phyloP scores from a whole-genome alignment of 2,797 vertebrate species.

The Crax fasciolata region DNA sequence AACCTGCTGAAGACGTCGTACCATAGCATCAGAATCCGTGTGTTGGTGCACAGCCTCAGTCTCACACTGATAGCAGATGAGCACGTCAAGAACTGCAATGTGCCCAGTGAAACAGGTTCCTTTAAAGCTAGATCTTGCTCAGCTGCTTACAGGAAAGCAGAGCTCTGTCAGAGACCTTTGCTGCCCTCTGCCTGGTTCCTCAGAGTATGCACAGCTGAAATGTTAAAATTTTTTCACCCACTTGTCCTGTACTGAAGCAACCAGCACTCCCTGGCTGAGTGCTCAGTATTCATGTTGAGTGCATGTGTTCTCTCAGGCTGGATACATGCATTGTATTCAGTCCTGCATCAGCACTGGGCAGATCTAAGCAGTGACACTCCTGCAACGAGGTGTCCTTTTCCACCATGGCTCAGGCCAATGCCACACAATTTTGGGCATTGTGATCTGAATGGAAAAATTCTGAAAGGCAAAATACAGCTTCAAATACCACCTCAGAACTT shows the following conservation, averaged over 20 bases:
- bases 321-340: accelerated
- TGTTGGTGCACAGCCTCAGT: not conserved
- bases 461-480: not conserved
- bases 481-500: not conserved
- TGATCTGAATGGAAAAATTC: not conserved
- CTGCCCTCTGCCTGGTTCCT: conserved; percentile 50
- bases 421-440: not conserved
- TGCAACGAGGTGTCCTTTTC: accelerated
- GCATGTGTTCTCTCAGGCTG: not conserved
- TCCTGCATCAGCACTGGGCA: not conserved
- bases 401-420: not conserved
- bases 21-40: not conserved
- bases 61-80: not conserved
- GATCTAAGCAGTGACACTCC: not conserved
- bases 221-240: accelerated
- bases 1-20: not conserved
- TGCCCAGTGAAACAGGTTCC: accelerated
- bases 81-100: accelerated
- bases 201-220: not conserved
- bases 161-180: not conserved
- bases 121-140: not conserved
- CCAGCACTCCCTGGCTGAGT: no score
- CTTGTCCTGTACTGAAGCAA: not conserved
- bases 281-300: no score
- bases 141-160: not conserved